phyloP scores from a whole-genome alignment of 2,797 vertebrate genomes.

The Lepidocolaptes lacrymiger region DNA sequence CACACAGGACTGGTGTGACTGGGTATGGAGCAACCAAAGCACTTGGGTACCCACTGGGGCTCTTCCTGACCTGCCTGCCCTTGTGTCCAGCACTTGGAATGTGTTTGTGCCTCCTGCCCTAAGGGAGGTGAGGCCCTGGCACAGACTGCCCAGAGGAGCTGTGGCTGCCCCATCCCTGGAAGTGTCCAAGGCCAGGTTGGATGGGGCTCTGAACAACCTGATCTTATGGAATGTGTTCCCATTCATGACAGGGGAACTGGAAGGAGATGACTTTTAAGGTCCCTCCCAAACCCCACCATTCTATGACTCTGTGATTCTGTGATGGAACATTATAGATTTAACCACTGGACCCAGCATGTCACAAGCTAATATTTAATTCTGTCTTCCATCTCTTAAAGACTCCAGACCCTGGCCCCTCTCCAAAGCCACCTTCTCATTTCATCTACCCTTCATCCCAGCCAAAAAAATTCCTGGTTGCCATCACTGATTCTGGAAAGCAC shows the following conservation, averaged over 20 bases:
- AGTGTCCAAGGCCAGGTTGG: too few relatives aligned
- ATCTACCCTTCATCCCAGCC: not conserved
- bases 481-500: not conserved
- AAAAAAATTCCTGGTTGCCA: slow-evolving; percentile 12
- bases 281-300: not conserved
- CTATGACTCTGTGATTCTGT: not conserved
- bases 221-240: rapidly evolving
- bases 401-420: not conserved
- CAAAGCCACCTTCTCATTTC: not conserved
- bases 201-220: not conserved
- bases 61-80: not conserved
- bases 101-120: not conserved
- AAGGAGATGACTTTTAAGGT: not conserved
- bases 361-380: not conserved
- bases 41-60: rapidly evolving
- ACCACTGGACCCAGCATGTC: not conserved
- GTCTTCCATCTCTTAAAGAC: not conserved
- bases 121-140: not conserved
- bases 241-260: not conserved
- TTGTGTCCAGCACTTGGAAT: too few relatives aligned
- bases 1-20: not conserved
- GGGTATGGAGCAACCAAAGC: not conserved
- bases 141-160: not conserved
- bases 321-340: not conserved
- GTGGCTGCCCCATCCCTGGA: not conserved